phyloP scores from a whole-genome alignment of 2,113 vertebrate species.

The Hemiscyllium ocellatum region DNA sequence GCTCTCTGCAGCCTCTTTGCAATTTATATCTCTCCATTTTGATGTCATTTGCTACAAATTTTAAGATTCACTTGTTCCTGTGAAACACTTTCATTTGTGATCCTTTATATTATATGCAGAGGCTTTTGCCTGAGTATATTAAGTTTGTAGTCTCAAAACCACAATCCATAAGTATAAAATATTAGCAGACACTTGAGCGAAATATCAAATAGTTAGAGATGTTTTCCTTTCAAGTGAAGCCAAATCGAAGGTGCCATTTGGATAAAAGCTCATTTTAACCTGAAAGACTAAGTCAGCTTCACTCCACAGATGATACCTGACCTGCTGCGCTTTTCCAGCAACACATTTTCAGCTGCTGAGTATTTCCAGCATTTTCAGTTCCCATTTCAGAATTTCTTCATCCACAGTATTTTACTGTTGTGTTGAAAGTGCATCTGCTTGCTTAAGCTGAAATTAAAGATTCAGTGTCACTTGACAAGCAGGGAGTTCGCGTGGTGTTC shows the following conservation, averaged over 20 bases:
- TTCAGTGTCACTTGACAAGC: neutral
- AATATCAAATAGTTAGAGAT: neutral
- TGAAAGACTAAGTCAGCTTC: neutral
- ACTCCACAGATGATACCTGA: neutral
- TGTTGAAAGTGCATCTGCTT: neutral
- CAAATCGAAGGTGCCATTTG: neutral
- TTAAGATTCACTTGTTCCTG: neutral
- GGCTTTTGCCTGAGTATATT: neutral
- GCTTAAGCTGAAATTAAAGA: neutral
- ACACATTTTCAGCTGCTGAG: neutral
- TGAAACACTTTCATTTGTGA: neutral
- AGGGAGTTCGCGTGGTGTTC: neutral
- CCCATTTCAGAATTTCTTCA: neutral
- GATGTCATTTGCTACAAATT: neutral
- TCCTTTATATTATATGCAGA: neutral
- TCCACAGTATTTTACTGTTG: neutral
- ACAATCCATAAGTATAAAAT: neutral
- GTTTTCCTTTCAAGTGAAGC: neutral
- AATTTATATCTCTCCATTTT: neutral
- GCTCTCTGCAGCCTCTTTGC: neutral
- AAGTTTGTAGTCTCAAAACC: neutral
- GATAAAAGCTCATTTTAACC: neutral
- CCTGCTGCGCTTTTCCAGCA: neutral
- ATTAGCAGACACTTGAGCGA: neutral
- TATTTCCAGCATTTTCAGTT: neutral